These are phyloP conservation scores for Ooceraea biroi DNA, from an alignment of 1,140 invertebrate species.

Conservation along the genomic window DNA sequence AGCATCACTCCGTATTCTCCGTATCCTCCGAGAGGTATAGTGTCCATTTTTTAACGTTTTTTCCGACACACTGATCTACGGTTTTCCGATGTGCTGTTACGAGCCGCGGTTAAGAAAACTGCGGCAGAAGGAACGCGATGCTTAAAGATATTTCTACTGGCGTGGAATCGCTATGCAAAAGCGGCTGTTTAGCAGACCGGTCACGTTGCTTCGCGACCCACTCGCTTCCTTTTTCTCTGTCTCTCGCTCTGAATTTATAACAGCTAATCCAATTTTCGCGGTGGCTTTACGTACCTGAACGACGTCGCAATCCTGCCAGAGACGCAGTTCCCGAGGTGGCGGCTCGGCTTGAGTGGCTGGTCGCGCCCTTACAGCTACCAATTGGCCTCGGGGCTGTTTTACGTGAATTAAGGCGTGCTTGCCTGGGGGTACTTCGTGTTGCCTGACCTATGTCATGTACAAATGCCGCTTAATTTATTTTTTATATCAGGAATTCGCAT, in stretches of 20 bases:
- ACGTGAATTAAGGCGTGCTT: constrained; percentile 95
- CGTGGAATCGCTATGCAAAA: constrained; percentile 50
- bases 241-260: constrained; percentile 65
- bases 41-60: not conserved
- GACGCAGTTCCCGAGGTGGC: constrained; percentile 84
- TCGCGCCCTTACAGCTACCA: constrained; percentile 90
- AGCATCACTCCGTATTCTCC: not conserved
- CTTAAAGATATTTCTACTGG: constrained; percentile 39
- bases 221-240: not conserved
- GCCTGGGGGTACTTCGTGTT: constrained; percentile 92
- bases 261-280: constrained; percentile 61
- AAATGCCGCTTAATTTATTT: not conserved
- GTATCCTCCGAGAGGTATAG: not conserved
- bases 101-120: too few species aligned
- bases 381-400: constrained; percentile 93
- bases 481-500: not conserved
- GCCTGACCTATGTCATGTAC: constrained; percentile 82
- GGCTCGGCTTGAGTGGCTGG: constrained; percentile 82
- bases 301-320: constrained; percentile 94
- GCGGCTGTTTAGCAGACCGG: constrained; percentile 10
- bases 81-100: not conserved
- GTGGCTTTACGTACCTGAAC: constrained; percentile 87
- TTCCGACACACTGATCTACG: not conserved
- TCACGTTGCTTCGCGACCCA: constrained; percentile 41
- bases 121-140: not conserved